A percentile compares a stretch with the other conserved stretches of the same genome.
These are phyloP conservation scores for Presbytis comata DNA, from an alignment of 2,797 vertebrate genomes.

Conservation along the genomic window DNA sequence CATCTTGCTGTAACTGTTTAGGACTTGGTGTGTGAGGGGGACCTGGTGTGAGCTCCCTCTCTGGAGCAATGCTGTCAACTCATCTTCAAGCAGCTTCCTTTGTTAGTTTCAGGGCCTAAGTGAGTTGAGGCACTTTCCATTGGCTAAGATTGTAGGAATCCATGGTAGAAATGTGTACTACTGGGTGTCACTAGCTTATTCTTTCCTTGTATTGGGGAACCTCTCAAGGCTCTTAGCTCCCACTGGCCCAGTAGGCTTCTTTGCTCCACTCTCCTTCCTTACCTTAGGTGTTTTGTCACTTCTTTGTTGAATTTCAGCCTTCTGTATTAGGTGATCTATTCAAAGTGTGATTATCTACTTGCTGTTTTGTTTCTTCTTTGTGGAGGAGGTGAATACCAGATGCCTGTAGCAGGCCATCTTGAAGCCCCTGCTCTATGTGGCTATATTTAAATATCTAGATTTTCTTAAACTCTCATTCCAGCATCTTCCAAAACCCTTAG, in stretches of 20 bases:
- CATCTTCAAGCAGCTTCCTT: neutral
- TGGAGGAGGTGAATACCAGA: neutral
- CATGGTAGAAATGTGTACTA: neutral
- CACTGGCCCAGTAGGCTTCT: neutral
- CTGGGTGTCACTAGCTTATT: neutral
- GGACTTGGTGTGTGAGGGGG: neutral
- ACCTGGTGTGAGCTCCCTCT: neutral
- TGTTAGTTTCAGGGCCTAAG: neutral
- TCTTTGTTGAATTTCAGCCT: neutral
- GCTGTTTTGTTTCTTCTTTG: neutral
- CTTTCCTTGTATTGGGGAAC: neutral
- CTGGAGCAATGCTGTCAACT: neutral
- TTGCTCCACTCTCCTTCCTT: neutral
- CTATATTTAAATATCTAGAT: neutral
- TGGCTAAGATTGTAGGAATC: neutral
- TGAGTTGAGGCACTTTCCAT: neutral
- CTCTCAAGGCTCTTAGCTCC: neutral
- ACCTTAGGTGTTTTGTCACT: neutral
- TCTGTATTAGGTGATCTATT: neutral
- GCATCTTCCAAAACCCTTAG: neutral
- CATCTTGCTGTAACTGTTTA: neutral
- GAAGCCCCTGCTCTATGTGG: neutral
- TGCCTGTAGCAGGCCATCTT: neutral
- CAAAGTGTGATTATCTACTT: neutral
- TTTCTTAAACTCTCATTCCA: neutral